Conservation (phyloP, 2,888 invertebrate genomes). For the Blastobasis lacticolella region DNA sequence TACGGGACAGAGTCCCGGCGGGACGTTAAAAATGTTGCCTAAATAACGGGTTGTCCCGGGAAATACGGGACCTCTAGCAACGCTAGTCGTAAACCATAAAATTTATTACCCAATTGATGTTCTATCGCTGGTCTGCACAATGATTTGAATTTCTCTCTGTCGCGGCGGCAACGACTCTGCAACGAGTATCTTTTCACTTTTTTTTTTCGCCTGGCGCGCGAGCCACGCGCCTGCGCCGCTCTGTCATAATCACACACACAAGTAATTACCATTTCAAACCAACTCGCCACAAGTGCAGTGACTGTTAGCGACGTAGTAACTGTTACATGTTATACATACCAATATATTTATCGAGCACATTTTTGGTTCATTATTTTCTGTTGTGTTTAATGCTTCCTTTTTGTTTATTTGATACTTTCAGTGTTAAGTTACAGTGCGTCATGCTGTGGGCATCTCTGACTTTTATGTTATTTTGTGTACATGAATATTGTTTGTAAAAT, state of each 20-base stretch:
- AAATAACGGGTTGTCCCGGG: too few relatives aligned
- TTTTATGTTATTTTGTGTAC: constrained; percentile 58
- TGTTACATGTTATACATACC: constrained; percentile 14
- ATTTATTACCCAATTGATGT: constrained; percentile 31
- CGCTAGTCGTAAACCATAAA: not conserved
- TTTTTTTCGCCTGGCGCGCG: constrained; percentile 59
- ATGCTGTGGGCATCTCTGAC: constrained; percentile 60
- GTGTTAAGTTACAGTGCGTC: constrained; percentile 64
- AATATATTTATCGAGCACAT: constrained; percentile 11
- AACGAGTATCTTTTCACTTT: constrained; percentile 62
- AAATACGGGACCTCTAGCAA: too few relatives aligned
- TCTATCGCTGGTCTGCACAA: constrained; percentile 24
- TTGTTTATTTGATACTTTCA: constrained; percentile 62
- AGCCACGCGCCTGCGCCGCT: constrained; percentile 51
- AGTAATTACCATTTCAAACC: constrained; percentile 38
- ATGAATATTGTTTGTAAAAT: constrained; percentile 54
- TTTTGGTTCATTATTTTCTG: constrained; percentile 24
- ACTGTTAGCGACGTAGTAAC: constrained; percentile 16
- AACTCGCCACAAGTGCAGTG: constrained; percentile 33
- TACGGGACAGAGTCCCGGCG: too few relatives aligned
- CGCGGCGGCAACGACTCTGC: constrained; percentile 37
- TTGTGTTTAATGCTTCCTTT: constrained; percentile 54
- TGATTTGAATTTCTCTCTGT: constrained; percentile 58
- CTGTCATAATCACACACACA: constrained; percentile 38
- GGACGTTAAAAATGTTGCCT: too few relatives aligned